Evolutionary conservation across 2,113 vertebrate genomes (phyloP), one percentile per base, ranked within the genome.

Genomic region (Pterocles gutturalis): DNA sequence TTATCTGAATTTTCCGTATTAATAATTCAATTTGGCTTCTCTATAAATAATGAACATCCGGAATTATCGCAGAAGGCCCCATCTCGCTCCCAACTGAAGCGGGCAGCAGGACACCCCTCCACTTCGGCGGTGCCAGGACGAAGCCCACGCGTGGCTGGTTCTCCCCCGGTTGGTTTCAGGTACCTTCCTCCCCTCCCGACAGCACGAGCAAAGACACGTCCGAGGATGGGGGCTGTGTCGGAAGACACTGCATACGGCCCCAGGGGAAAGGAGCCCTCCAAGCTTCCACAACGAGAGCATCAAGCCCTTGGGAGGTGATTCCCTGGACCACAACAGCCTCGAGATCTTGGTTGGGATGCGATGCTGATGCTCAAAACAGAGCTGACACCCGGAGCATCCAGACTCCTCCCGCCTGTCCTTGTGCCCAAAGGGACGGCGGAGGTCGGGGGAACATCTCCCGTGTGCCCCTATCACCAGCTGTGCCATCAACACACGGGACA

Each of bases 21-120:
- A 97, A 97, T 97, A 95, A 97, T 96, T 97, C 72, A 96, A 93
- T 95, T 94, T 93, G 89, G 77, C 84, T 93, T 83, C 94, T 89
- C 89, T 58, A 92, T 93, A 93, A 96, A 96, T 96, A 95, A 96
- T 94, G 95, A 95, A 38, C 48, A 18, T 66, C 77, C 48, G 83
- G 84, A 93, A 91, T 76, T 64, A 87, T 91, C 12, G 0, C 49
- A 48, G 78, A 81, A 82, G 77, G 45, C 60, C 88, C 72, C 19
- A 20, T 57, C 69, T 81, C 2, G 3, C 76, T 91, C 83, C 85
- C 21, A 10, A 48, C 1, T 4, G 85, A 65, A 61, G 66, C 2
- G 2, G 82, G 79, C 28, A 51, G 41, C 33, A 73, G 82, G 92
- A 91, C 36, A 66, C 53, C 69, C 28, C n/a, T 82, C 48, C 11